Evolutionary conservation across 2,888 invertebrate species (phyloP).

Genomic region (Gerris lacustris): DNA sequence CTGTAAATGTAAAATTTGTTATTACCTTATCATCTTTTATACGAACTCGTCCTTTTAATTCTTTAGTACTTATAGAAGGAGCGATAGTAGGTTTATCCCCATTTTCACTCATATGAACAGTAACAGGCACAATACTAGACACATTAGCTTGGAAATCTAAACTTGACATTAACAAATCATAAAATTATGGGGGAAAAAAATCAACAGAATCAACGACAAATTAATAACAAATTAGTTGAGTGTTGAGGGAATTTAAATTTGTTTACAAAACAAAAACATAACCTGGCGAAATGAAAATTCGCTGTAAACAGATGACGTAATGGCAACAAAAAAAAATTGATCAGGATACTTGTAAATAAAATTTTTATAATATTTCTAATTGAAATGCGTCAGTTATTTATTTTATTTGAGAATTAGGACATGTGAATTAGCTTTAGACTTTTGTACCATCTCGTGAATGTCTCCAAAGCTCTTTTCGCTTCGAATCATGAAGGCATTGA

Average conservation of each 20-base stretch:
- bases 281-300: not conserved
- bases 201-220: no score
- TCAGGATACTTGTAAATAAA: no score
- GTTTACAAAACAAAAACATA: not conserved
- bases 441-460: not conserved
- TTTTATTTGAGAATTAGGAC: not conserved
- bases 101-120: constrained; percentile 3
- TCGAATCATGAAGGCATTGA: not conserved
- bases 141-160: not conserved
- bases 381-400: no score
- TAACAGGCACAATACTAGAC: not conserved
- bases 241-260: no score
- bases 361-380: no score
- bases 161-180: not conserved
- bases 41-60: not conserved
- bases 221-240: not conserved
- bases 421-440: not conserved
- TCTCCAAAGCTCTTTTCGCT: not conserved
- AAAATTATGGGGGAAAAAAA: not conserved
- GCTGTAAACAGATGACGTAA: no score
- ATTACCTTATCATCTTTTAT: not conserved
- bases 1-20: not conserved
- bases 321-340: no score
- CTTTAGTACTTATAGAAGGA: not conserved
- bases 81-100: not conserved